phyloP scores from a whole-genome alignment of 2,888 invertebrate species.

The Hirtodrosophila trivittata region DNA sequence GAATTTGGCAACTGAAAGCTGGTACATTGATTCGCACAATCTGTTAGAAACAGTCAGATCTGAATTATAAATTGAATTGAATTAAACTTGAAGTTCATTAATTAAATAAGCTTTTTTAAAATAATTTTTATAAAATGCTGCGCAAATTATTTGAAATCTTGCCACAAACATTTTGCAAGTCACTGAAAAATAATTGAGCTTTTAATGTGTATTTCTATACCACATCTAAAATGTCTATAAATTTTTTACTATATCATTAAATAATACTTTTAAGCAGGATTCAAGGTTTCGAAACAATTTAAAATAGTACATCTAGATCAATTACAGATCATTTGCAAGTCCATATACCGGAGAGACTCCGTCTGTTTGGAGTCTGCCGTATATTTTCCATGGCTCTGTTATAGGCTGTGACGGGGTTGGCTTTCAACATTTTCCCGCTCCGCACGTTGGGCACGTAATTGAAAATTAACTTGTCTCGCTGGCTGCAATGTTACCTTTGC shows the following conservation, averaged over 20 bases:
- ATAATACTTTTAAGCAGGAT: too few relatives aligned
- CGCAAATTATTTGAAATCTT: background rate
- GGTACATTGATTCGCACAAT: too few relatives aligned
- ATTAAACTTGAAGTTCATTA: background rate
- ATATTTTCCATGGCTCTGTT: slow-evolving; percentile 6
- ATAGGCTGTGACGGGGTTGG: slow-evolving; percentile 32
- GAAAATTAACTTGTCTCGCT: slow-evolving; percentile 75
- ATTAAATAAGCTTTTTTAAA: background rate
- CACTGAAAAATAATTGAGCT: background rate
- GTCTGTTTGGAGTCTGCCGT: background rate
- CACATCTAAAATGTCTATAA: background rate
- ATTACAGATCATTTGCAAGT: slow-evolving; percentile 7
- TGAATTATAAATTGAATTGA: too few relatives aligned
- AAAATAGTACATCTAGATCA: too few relatives aligned
- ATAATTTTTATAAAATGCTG: background rate
- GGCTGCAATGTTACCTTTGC: slow-evolving; percentile 36
- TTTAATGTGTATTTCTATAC: background rate
- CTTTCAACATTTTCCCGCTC: slow-evolving; percentile 36
- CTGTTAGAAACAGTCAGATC: too few relatives aligned
- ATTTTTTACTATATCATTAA: too few relatives aligned
- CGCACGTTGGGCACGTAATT: slow-evolving; percentile 73
- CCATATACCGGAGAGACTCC: slow-evolving; percentile 1
- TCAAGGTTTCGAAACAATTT: too few relatives aligned
- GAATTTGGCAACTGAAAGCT: too few relatives aligned
- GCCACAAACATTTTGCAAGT: background rate